Evolutionary conservation across 1,140 invertebrate genomes (phyloP).

Genomic region (Pseudomyrmex concolor): DNA sequence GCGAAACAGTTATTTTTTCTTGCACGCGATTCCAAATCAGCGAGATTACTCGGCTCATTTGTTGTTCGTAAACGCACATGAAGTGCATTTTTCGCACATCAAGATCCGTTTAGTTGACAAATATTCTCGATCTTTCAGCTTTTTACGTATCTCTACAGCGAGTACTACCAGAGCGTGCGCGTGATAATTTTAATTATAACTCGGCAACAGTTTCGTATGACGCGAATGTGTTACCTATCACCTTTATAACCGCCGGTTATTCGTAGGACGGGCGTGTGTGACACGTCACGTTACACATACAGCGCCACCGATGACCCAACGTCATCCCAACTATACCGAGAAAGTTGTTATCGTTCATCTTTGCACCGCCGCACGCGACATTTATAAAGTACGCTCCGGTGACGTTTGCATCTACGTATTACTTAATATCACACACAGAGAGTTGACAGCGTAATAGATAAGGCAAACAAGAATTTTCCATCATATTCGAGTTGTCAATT

Average conservation of each 20-base stretch:
- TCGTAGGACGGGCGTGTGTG: constrained; percentile 38
- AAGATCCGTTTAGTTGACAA: constrained; percentile 17
- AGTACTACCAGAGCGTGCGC: constrained; percentile 8
- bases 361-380: constrained; percentile 54
- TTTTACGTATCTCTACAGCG: not conserved
- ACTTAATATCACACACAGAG: constrained; percentile 43
- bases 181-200: constrained; percentile 51
- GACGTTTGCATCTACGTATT: constrained; percentile 43
- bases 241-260: constrained; percentile 32
- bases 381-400: constrained; percentile 38
- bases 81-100: not conserved
- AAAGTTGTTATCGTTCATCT: constrained; percentile 59
- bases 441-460: constrained; percentile 43
- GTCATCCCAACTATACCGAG: constrained; percentile 16
- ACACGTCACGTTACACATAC: constrained; percentile 48
- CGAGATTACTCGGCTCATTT: too few relatives aligned
- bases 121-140: not conserved
- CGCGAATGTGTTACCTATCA: constrained; percentile 61
- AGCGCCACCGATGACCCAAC: constrained; percentile 27
- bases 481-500: not conserved
- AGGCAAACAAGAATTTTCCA: not conserved
- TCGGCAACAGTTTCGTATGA: constrained; percentile 54
- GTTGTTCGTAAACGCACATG: not conserved
- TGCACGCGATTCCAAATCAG: too few relatives aligned
- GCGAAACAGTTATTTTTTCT: not conserved